Conservation (phyloP, 2,888 invertebrate genomes). For the Allolobophora icterica region DNA sequence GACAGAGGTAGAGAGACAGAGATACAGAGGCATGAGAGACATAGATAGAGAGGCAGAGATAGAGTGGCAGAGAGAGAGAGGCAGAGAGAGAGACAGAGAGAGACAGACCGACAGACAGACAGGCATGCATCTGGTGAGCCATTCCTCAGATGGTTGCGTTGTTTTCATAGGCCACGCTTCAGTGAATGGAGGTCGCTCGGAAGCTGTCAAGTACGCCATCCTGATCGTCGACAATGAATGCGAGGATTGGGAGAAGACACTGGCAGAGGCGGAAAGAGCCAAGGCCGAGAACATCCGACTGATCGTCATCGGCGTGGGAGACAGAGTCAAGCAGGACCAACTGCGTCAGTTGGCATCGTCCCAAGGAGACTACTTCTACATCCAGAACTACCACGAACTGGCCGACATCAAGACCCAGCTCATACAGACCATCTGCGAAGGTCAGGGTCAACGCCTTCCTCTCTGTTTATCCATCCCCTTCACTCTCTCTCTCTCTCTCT, state of each 20-base stretch:
- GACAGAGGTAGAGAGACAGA: too few relatives aligned
- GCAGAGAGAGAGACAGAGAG: too few relatives aligned
- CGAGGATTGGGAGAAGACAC: background rate
- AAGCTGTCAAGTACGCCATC: slow-evolving; percentile 18
- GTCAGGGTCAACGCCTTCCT: background rate
- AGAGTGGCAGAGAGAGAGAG: too few relatives aligned
- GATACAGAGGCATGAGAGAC: too few relatives aligned
- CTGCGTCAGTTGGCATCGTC: background rate
- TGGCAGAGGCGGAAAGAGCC: background rate
- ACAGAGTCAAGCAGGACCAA: background rate
- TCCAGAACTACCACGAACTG: background rate
- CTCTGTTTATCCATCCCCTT: background rate
- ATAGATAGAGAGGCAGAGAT: too few relatives aligned
- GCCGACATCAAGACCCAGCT: background rate
- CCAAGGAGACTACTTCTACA: background rate
- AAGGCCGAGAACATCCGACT: background rate
- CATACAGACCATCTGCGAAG: slow-evolving; percentile 3
- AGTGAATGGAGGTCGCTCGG: background rate
- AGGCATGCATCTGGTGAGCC: background rate
- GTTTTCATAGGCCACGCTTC: background rate
- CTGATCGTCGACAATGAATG: background rate
- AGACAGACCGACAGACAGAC: background rate
- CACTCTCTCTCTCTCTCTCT: background rate
- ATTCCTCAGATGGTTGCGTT: background rate
- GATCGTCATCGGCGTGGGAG: slow-evolving; percentile 21